Evolutionary conservation across 2,113 vertebrate genomes (phyloP), one percentile per base, ranked within the genome.

Genomic region (Thymallus thymallus): DNA sequence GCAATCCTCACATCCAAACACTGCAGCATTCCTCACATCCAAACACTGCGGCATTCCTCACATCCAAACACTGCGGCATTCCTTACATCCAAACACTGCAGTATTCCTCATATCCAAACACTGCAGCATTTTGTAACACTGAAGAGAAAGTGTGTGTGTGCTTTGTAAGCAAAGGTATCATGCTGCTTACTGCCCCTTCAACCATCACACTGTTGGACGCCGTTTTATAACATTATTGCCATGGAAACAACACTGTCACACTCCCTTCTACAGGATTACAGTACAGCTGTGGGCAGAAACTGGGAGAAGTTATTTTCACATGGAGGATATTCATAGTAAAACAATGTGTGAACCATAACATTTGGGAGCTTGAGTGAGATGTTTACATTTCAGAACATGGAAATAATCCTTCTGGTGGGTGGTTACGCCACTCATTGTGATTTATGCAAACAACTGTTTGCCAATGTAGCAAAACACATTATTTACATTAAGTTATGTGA

Each of bases 211-310:
- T 63, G 3, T 35, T 58, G 71, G 32, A 10, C 26, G 68, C 16
- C 56, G 71, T 26, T 56, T 72, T 51, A 0, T 22, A 81, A 75
- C 30, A 16, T 35, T 63, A 30, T 51, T 73, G 26, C 71, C 68
- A 65, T 77, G 82, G 86, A 80, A 88, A 79, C 81, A 76, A 72
- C 79, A 79, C 77, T 30, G 77, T 82, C 81, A 80, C 81, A 65
- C 60, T 75, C 63, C 14, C 80, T 82, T 75, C 85, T 72, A 88
- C 69, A 45, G 87, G 86, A 89, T 86, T 81, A 85, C 20, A 12
- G 3, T 61, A 45, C 68, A 77, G 86, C 82, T 85, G 80, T 86
- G 55, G 83, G 82, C 88, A 79, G 69, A 67, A 72, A 79, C 77
- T 62, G 51, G 68, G 68, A 23, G 48, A 60, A 80, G 35, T n/a